Evolutionary conservation across 2,888 invertebrate species (phyloP).

Genomic region (Perdita meconis): DNA sequence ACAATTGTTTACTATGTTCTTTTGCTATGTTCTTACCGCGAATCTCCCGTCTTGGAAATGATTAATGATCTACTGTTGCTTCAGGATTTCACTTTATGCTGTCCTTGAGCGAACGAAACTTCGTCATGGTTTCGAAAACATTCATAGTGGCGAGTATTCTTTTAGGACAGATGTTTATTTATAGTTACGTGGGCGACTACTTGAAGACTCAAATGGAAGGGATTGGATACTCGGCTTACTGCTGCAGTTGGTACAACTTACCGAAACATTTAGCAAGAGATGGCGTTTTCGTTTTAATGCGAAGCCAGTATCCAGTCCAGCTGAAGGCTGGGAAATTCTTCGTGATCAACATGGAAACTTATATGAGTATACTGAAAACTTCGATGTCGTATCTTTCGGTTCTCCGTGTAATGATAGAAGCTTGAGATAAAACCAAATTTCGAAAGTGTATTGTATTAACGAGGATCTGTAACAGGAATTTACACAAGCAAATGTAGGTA

Average conservation of each 20-base stretch:
- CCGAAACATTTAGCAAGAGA: neutral
- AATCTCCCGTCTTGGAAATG: no score
- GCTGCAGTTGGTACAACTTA: conserved; percentile 18
- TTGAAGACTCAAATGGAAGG: conserved; percentile 24
- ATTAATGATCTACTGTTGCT: neutral
- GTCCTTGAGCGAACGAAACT: neutral
- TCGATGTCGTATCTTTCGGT: conserved; percentile 39
- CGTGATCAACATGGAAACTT: conserved; percentile 25
- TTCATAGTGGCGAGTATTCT: neutral
- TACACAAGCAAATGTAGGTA: no score
- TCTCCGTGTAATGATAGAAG: conserved; percentile 25
- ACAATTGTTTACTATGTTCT: conserved; percentile 5
- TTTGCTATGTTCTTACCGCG: neutral
- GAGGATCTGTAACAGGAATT: neutral
- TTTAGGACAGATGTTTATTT: conserved; percentile 18
- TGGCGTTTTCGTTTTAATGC: conserved; percentile 14
- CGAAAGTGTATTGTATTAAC: no score
- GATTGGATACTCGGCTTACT: conserved; percentile 19
- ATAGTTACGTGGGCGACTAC: conserved; percentile 42
- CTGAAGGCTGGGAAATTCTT: conserved; percentile 27
- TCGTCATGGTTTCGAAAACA: conserved; percentile 13
- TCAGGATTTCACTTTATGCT: conserved; percentile 33
- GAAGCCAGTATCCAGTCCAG: neutral
- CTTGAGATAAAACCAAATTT: neutral
- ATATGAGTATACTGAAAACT: conserved; percentile 29